A percentile compares a stretch with the other conserved stretches of the same genome.
Evolutionary conservation across 2,113 vertebrate species (phyloP).

Genomic region (Bungarus multicinctus): DNA sequence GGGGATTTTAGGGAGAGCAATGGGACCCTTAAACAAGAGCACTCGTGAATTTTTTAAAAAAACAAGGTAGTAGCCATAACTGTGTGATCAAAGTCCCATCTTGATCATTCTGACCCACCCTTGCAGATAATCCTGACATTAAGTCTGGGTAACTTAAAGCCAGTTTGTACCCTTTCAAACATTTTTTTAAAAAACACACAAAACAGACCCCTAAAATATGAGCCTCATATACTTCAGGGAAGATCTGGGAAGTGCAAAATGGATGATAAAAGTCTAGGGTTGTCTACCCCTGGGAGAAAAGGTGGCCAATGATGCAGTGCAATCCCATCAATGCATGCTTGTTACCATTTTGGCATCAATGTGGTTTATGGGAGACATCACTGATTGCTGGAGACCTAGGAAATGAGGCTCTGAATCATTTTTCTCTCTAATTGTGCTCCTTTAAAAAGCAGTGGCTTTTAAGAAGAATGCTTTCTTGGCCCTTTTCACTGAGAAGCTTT

Average conservation of each 20-base stretch:
- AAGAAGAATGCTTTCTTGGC: neutral
- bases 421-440: neutral
- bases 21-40: neutral
- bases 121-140: neutral
- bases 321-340: neutral
- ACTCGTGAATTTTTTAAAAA: neutral
- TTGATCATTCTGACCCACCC: neutral
- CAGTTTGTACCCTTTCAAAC: neutral
- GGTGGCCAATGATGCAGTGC: neutral
- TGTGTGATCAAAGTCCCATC: neutral
- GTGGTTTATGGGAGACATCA: neutral
- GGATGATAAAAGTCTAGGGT: neutral
- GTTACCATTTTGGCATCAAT: neutral
- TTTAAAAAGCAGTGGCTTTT: neutral
- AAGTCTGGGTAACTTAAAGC: neutral
- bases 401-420: neutral
- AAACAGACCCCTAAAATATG: neutral
- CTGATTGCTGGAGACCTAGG: neutral
- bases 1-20: neutral
- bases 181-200: neutral
- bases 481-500: neutral
- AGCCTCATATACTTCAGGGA: neutral
- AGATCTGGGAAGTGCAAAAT: neutral
- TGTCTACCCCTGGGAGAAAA: neutral
- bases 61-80: neutral